phyloP scores from a whole-genome alignment of 1,140 invertebrate genomes.

The Rhagoletis zephyria region DNA sequence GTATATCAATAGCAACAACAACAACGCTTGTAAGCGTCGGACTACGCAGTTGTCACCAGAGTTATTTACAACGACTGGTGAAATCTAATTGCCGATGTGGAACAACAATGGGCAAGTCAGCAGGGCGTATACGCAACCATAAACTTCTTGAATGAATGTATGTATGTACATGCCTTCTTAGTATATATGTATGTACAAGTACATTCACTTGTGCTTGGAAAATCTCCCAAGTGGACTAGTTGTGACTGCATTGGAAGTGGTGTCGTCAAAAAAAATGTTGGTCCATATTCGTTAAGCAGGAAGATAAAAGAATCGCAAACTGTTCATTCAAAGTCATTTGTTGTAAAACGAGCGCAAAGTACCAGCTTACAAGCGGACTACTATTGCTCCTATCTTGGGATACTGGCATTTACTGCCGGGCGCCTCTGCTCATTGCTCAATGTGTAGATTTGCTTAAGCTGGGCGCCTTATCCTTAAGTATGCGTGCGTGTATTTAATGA shows the following conservation, averaged over 20 bases:
- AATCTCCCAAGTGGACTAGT: no score
- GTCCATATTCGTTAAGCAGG: no score
- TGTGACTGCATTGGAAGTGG: not conserved
- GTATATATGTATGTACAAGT: no score
- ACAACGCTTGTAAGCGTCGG: not conserved
- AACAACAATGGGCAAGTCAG: not conserved
- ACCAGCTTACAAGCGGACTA: no score
- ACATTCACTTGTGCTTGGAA: no score
- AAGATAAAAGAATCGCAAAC: no score
- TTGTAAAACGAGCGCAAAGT: no score
- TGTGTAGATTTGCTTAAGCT: not conserved
- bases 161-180: not conserved
- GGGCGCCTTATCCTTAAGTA: not conserved
- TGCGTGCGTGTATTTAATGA: conserved; percentile 40
- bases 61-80: not conserved
- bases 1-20: not conserved
- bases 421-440: not conserved
- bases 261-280: not conserved
- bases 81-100: conserved; percentile 24
- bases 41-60: conserved; percentile 33
- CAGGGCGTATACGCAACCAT: conserved; percentile 32
- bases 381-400: not conserved
- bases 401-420: not conserved
- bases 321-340: no score
- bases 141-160: not conserved